Evolutionary conservation across 2,888 invertebrate genomes (phyloP).

Genomic region (Agriopis aurantiaria): DNA sequence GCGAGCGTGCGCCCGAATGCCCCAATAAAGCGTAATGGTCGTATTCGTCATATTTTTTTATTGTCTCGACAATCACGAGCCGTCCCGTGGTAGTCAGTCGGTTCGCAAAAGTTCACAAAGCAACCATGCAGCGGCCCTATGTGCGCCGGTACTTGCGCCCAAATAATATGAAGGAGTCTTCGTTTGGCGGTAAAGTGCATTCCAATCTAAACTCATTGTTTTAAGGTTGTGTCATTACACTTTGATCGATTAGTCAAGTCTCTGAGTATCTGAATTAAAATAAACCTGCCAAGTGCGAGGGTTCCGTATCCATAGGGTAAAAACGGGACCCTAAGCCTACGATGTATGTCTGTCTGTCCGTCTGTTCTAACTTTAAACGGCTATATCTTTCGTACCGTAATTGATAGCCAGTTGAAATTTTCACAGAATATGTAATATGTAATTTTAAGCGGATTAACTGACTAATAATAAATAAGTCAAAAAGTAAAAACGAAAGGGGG

Average conservation of each 20-base stretch:
- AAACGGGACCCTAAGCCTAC: no score
- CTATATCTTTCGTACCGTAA: no score
- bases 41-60: constrained; percentile 81
- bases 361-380: no score
- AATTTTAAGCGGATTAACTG: no score
- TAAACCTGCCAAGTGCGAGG: no score
- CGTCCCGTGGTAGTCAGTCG: constrained; percentile 47
- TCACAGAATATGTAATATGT: no score
- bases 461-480: no score
- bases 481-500: no score
- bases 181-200: constrained; percentile 70
- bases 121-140: constrained; percentile 77
- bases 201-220: neutral
- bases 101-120: constrained; percentile 51
- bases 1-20: constrained; percentile 75
- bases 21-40: constrained; percentile 74
- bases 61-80: constrained; percentile 74
- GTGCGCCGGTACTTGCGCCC: constrained; percentile 68
- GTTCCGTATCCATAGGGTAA: no score
- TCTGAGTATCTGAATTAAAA: no score
- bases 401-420: no score
- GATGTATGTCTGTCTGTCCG: no score
- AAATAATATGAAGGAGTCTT: constrained; percentile 74
- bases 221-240: neutral
- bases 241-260: neutral